Conservation (phyloP, 2,113 vertebrate species). For the Casuarius casuarius region DNA sequence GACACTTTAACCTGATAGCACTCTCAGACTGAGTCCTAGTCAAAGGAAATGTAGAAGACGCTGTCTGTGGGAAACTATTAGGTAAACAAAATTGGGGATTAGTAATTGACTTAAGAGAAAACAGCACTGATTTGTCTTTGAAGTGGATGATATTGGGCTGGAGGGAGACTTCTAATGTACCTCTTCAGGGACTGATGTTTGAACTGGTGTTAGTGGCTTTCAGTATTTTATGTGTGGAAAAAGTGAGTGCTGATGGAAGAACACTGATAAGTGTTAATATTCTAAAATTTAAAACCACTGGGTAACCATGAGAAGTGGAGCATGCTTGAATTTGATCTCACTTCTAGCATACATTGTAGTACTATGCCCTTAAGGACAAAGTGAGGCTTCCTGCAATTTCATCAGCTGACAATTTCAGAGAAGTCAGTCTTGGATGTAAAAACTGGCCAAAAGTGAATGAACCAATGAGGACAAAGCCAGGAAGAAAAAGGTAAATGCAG, state of each 20-base stretch:
- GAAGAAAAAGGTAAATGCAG: background rate
- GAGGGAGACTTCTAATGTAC: background rate
- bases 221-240: background rate
- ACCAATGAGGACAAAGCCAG: background rate
- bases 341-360: background rate
- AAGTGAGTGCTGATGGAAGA: background rate
- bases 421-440: background rate
- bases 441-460: background rate
- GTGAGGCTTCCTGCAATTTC: background rate
- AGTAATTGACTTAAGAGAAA: background rate
- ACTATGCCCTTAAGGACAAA: background rate
- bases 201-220: background rate
- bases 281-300: background rate
- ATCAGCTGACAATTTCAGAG: background rate
- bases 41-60: background rate
- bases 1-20: background rate
- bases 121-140: background rate
- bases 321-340: background rate
- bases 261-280: background rate
- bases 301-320: fast-evolving
- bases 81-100: background rate
- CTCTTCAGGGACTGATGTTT: background rate
- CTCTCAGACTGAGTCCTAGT: background rate
- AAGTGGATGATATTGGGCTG: background rate
- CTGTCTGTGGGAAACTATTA: background rate